Conservation (phyloP, 2,888 invertebrate species). For the Thecophora atra region DNA sequence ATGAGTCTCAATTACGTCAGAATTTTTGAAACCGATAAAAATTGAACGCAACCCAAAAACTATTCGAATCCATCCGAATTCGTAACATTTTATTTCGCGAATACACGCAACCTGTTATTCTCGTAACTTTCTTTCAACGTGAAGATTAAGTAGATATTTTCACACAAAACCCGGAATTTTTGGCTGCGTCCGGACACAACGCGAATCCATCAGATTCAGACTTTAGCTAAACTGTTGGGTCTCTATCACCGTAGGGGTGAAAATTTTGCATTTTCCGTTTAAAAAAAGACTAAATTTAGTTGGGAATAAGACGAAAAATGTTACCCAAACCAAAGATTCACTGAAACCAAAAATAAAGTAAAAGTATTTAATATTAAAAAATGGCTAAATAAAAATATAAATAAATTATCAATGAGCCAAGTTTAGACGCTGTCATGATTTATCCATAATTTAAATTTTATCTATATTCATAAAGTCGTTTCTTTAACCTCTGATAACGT, state of each 20-base stretch:
- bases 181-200: neutral
- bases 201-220: neutral
- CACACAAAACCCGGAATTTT: neutral
- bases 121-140: neutral
- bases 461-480: neutral
- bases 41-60: too few species aligned
- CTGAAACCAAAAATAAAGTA: too few species aligned
- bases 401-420: neutral
- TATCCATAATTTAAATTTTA: slow-evolving; percentile 16
- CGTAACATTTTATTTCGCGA: neutral
- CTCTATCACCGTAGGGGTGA: slow-evolving; percentile 14
- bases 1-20: slow-evolving; percentile 2
- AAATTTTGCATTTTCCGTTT: slow-evolving; percentile 6
- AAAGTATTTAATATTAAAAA: too few species aligned
- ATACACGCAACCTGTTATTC: neutral
- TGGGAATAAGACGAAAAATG: neutral
- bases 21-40: neutral
- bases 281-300: neutral
- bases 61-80: neutral
- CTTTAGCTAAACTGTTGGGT: neutral
- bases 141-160: neutral
- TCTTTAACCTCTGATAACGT: neutral
- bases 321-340: neutral
- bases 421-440: slow-evolving; percentile 8
- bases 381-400: neutral